Conservation (phyloP, 2,888 invertebrate genomes). For the Agrotis puta region DNA sequence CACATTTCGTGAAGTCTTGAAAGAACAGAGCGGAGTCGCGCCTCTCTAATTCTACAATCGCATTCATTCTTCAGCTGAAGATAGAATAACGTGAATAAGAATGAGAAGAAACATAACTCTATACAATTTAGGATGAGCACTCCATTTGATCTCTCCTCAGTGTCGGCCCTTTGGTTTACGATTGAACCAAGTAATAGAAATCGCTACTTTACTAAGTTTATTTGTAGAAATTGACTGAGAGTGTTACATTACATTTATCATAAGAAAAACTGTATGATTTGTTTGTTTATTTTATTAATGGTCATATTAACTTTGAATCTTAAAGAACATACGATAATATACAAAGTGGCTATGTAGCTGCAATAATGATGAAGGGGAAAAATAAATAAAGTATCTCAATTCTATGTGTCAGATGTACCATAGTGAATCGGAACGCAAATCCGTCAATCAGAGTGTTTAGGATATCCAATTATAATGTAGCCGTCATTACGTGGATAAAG, state of each 20-base stretch:
- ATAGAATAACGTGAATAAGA: neutral
- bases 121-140: neutral
- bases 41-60: neutral
- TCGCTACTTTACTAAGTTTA: constrained; percentile 43
- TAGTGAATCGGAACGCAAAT: no score
- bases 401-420: no score
- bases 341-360: no score
- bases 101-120: neutral
- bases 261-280: neutral
- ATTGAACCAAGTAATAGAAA: constrained; percentile 47
- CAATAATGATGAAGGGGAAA: no score
- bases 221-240: constrained; percentile 47
- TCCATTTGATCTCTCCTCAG: constrained; percentile 22
- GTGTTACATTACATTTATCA: constrained; percentile 15
- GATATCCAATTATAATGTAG: no score
- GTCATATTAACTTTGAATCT: neutral
- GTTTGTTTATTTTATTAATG: constrained; percentile 14
- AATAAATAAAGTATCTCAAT: no score
- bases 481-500: no score
- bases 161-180: constrained; percentile 52
- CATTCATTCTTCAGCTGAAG: no score
- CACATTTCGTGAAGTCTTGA: no score
- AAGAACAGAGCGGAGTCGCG: no score
- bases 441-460: no score
- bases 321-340: no score